Evolutionary conservation across 2,888 invertebrate genomes (phyloP), one percentile per base, ranked within the genome.

Genomic region (Andrena fulva): DNA sequence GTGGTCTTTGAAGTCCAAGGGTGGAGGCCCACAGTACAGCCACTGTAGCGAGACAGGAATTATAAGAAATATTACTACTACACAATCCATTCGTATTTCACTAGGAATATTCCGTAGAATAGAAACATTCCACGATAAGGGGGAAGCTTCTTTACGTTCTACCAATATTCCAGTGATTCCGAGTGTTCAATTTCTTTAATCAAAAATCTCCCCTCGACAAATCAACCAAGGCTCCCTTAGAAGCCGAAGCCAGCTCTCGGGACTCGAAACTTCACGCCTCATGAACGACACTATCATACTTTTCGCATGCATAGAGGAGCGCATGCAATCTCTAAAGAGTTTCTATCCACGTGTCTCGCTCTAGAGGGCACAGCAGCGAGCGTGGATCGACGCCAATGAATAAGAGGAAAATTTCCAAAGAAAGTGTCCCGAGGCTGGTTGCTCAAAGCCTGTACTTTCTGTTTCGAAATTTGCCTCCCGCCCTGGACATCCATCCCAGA

Each of bases 1-100:
- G 94, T 71, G 94, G 93, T 63, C 94, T 91, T 80, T 94, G 94
- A 24, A 94, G 92, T 29, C 91, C 91, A 71, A 93, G 77, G 42
- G 88, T 92, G 82, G 90, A 91, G 78, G 88, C 88, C 90, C 92
- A 91, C 54, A 91, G 78, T 84, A 91, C 88, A 68, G 89, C 89
- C 80, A 86, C 91, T 92, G 83, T 42, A 87, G 85, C 69, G 78
- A 56, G 82, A 60, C 78, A 67, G 71, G 48, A 33, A 52, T 48
- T 0, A 33, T 66, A 6, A 20, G 54, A 31, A 52, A 20, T 20
- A 52, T 20, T 52, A 52, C 20, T 52, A 52, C 20, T 20, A 20
- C 5, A 20, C n/a, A 2, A 52, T 52, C n/a, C n/a, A 52, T 52
- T 52, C 7, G n/a, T 52, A n/a, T 7, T 52, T 52, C 20, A 20